Evolutionary conservation across 2,113 vertebrate genomes (phyloP).

Genomic region (Microtus oregoni): DNA sequence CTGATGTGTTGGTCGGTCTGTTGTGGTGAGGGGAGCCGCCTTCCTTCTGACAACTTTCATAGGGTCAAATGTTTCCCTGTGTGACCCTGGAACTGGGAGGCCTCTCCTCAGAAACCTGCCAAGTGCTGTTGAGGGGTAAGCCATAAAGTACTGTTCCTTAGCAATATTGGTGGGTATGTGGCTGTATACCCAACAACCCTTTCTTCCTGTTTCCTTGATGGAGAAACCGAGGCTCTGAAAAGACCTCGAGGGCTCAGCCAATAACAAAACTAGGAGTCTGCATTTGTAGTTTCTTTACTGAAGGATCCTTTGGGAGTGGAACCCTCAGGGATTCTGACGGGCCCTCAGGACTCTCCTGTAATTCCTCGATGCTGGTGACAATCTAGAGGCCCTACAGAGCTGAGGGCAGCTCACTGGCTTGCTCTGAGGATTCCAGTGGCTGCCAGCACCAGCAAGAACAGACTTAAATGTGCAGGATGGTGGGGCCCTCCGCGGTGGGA

Average conservation of each 20-base stretch:
- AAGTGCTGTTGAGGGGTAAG: neutral
- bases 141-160: neutral
- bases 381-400: neutral
- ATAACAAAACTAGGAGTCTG: neutral
- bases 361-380: neutral
- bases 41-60: neutral
- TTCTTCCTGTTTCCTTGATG: neutral
- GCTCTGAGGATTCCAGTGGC: neutral
- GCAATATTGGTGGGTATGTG: neutral
- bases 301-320: neutral
- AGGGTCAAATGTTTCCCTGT: neutral
- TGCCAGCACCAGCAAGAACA: accelerated
- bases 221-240: constrained; percentile 8
- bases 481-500: accelerated
- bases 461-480: neutral
- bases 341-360: neutral
- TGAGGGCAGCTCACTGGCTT: neutral
- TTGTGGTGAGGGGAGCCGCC: neutral
- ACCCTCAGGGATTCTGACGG: neutral
- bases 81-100: neutral
- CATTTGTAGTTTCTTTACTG: neutral
- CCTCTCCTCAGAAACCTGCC: neutral
- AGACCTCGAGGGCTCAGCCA: neutral
- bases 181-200: neutral
- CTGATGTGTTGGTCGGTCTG: neutral